Percentiles rank a stretch among this genome's conserved stretches.
Evolutionary conservation across 2,888 invertebrate genomes (phyloP).

Genomic region (Anthrax anthrax): DNA sequence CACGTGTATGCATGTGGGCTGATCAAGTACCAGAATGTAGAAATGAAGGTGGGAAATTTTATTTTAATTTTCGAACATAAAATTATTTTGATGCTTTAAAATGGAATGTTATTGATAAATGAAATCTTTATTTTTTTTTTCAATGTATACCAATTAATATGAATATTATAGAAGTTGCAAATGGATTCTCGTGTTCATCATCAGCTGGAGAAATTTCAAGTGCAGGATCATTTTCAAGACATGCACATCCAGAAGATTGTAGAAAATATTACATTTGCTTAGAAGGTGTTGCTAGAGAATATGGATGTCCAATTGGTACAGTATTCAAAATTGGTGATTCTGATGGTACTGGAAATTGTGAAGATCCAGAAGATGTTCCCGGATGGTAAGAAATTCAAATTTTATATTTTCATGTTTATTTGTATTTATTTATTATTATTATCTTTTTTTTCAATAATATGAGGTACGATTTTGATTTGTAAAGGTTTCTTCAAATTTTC

Average conservation of each 20-base stretch:
- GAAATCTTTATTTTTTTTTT: too few species aligned
- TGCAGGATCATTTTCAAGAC: slow-evolving; percentile 82
- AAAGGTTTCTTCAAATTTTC: too few species aligned
- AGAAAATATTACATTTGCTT: slow-evolving; percentile 91
- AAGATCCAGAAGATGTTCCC: slow-evolving; percentile 89
- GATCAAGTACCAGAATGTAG: slow-evolving; percentile 88
- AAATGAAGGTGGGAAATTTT: slow-evolving; percentile 72
- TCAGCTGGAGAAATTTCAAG: slow-evolving; percentile 61
- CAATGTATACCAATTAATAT: too few species aligned
- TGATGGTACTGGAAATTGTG: slow-evolving; percentile 84
- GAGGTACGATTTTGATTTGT: too few species aligned
- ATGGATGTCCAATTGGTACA: slow-evolving; percentile 90
- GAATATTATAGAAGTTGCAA: slow-evolving; percentile 62
- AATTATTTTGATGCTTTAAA: too few species aligned
- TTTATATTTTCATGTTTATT: too few species aligned
- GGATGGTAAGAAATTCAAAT: slow-evolving; percentile 61
- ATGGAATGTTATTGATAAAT: not conserved
- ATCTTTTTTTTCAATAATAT: not conserved
- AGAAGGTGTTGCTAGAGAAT: slow-evolving; percentile 80
- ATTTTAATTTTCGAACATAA: slow-evolving; percentile 12
- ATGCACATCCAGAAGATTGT: slow-evolving; percentile 89
- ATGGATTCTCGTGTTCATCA: slow-evolving; percentile 76
- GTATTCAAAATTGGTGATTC: slow-evolving; percentile 88
- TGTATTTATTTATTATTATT: not conserved
- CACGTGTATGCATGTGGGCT: slow-evolving; percentile 92